These are phyloP conservation scores for Danaus plexippus DNA, from an alignment of 1,140 invertebrate species.

Conservation along the genomic window DNA sequence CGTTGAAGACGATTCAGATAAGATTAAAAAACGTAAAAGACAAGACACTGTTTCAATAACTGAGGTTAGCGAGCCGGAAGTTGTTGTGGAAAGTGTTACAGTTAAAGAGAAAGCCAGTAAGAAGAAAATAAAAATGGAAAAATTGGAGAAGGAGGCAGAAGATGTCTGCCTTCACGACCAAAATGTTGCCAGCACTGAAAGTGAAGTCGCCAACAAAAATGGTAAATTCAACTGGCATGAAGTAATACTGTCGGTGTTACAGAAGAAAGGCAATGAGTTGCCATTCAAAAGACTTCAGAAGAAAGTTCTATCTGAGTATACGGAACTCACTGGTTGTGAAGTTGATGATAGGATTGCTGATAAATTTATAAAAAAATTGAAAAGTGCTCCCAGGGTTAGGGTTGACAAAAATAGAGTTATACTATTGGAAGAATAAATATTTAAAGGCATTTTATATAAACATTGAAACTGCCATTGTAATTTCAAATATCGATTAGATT, in stretches of 20 bases:
- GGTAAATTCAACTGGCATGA: slow-evolving; percentile 64
- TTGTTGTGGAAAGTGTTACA: slow-evolving; percentile 15
- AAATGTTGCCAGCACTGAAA: slow-evolving; percentile 52
- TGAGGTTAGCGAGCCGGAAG: slow-evolving; percentile 29
- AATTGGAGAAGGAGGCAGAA: slow-evolving; percentile 28
- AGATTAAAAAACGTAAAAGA: slow-evolving; percentile 60
- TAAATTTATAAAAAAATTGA: slow-evolving; percentile 66
- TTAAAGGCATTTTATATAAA: too few relatives aligned
- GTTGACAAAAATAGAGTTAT: slow-evolving; percentile 63
- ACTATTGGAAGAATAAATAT: slow-evolving; percentile 29
- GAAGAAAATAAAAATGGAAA: slow-evolving; percentile 46
- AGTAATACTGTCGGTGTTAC: slow-evolving; percentile 52
- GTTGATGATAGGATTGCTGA: slow-evolving; percentile 65
- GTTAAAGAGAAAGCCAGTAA: slow-evolving; percentile 34
- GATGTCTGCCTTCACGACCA: slow-evolving; percentile 60
- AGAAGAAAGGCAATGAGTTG: slow-evolving; percentile 61
- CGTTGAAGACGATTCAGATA: slow-evolving; percentile 28
- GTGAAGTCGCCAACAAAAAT: slow-evolving; percentile 28
- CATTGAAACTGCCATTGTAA: too few relatives aligned
- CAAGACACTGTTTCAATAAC: slow-evolving; percentile 50
- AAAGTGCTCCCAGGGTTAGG: slow-evolving; percentile 60
- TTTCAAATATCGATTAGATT: too few relatives aligned
- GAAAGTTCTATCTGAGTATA: slow-evolving; percentile 57
- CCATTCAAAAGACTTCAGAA: slow-evolving; percentile 63
- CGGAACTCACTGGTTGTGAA: slow-evolving; percentile 53